Conservation (phyloP, 2,888 invertebrate genomes). For the Drosophila tanythrix region DNA sequence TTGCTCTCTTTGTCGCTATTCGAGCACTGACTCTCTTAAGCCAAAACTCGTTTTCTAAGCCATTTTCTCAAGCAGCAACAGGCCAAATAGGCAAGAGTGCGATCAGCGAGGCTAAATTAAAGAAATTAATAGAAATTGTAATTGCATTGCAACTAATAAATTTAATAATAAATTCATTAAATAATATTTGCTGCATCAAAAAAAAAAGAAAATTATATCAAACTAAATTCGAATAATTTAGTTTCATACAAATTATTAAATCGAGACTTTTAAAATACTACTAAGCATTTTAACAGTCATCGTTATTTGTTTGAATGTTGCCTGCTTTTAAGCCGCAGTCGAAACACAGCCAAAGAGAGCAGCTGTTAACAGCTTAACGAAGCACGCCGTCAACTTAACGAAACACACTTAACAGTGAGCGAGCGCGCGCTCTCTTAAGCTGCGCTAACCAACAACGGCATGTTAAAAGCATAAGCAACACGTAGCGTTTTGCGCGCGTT, state of each 20-base stretch:
- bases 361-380: constrained; percentile 29
- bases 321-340: constrained; percentile 43
- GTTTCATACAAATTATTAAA: not conserved
- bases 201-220: too few relatives aligned
- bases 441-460: constrained; percentile 25
- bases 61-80: constrained; percentile 33
- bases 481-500: constrained; percentile 62
- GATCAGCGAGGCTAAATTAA: constrained; percentile 10
- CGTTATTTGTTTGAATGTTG: constrained; percentile 29
- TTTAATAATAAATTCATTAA: not conserved
- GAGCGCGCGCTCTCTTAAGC: constrained; percentile 1
- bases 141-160: not conserved
- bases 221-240: not conserved
- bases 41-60: constrained; percentile 31
- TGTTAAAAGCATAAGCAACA: constrained; percentile 58
- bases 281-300: not conserved
- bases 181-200: not conserved
- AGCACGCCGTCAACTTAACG: constrained; percentile 29
- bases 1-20: not conserved
- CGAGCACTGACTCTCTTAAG: constrained; percentile 1
- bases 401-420: constrained; percentile 28
- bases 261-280: not conserved
- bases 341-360: constrained; percentile 25
- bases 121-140: too few relatives aligned
- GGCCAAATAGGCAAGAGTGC: constrained; percentile 17